Base-by-base conservation (phyloP, 2,888 invertebrate species). In the Apamea sordens region DNA sequence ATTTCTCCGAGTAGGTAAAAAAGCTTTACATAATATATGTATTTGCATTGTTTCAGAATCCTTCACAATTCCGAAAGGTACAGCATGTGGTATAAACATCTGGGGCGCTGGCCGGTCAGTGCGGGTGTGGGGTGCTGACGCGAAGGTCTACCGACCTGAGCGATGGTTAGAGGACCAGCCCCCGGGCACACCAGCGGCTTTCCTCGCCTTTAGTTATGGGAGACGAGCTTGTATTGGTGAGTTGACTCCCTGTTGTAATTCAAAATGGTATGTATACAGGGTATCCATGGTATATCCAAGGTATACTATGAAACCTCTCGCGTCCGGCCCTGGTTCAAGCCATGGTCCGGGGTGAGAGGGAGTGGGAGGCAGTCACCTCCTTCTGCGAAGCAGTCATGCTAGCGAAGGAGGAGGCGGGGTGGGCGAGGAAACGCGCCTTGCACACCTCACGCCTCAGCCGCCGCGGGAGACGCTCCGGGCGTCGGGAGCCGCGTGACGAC, bases 71-170 rank as follows among this genome's bases (percentile, higher is more conserved):
- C 94, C 95, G 0, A 89, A 90, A 61, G 94, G 94, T 2, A 88
- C 94, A 0, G 86, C 77, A 0, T 93, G 92, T 63, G 87, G 59
- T 0, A 85, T 95, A 5, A 94, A 93, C 86, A 69, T 77, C 0
- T 94, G 93, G 91, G 95, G 93, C 4, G 92, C 94, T 0, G 95
- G 95, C 0, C 89, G 95, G 2, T 94, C 94, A 0, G 83, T 74
- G 3, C 89, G 88, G 0, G 69, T 82, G 28, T 96, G 95, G 95
- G 95, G 95, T 0, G 70, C 89, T 0, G 94, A 95, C 71, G 95
- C 93, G 0, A 76, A 71, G 7, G 80, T 90, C 69, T 96, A 88
- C 88, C 85, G 89, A 0, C 95, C 96, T 0, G 95, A 95, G 80
- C 89, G 96, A 2, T 96, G 96, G 96, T 85, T 94, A 61, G 84